phyloP scores from a whole-genome alignment of 2,888 invertebrate genomes.

The Lottia gigantea region DNA sequence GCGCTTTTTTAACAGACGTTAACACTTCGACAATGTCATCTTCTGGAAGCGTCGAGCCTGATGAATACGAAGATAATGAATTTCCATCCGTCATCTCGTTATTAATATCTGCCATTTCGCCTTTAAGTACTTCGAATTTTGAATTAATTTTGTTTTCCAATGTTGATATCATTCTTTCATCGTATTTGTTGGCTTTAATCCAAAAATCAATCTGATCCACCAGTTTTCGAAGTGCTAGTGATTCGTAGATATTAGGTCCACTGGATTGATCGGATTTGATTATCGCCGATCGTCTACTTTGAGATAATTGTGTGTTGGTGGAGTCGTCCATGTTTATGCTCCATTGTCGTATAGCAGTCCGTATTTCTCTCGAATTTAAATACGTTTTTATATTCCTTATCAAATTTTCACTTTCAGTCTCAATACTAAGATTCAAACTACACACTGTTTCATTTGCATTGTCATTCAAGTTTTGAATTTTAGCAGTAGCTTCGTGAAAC shows the following conservation, averaged over 20 bases:
- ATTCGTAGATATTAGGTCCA: background rate
- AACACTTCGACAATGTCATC: background rate
- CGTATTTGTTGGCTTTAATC: conserved; percentile 25
- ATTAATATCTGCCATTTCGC: background rate
- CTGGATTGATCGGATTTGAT: too few species aligned
- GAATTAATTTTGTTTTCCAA: background rate
- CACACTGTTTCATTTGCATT: conserved; percentile 27
- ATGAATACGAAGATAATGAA: background rate
- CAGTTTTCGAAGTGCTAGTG: conserved; percentile 25
- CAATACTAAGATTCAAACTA: conserved; percentile 10
- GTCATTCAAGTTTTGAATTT: conserved; percentile 32
- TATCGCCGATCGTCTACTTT: too few species aligned
- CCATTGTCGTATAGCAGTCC: conserved; percentile 18
- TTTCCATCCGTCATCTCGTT: background rate
- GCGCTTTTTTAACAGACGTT: background rate
- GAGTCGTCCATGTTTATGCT: background rate
- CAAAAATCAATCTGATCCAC: conserved; percentile 27
- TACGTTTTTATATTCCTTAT: conserved; percentile 10
- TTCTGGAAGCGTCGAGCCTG: background rate
- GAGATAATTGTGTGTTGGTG: too few species aligned
- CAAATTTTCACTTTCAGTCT: conserved; percentile 11
- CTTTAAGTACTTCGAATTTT: background rate
- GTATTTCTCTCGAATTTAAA: background rate
- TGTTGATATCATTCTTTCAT: conserved; percentile 2
- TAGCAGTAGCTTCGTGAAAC: conserved; percentile 30